Evolutionary conservation across 2,888 invertebrate species (phyloP), one percentile per base, ranked within the genome.

Genomic region (Didymodactylos carnosus): DNA sequence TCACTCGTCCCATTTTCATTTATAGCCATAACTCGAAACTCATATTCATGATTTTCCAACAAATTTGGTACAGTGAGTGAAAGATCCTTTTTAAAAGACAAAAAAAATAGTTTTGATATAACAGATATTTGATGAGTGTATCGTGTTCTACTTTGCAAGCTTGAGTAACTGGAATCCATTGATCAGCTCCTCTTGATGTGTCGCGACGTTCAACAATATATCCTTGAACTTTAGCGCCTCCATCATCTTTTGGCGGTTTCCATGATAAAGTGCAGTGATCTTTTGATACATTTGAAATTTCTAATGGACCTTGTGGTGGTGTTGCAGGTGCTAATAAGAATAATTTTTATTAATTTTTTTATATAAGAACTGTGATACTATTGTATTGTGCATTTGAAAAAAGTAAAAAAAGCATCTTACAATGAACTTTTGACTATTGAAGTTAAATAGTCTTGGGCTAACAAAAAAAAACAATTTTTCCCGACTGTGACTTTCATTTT

Each of bases 1-100:
- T 94, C 93, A 27, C 94, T 94, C 69, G 93, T 87, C 6, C 99
- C 98, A 83, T 98, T 97, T 77, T 97, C 91, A 83, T 99, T 99
- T 85, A 98, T 97, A 1, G 98, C 98, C 82, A 90, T 91, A 11
- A 97, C 89, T 76, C 98, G 87, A 88, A 99, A 98, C 83, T 93
- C 87, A 81, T 99, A 99, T 84, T 97, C 95, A 81, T 94, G 92
- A 77, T 94, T 91, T 83, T 97, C 94, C 2, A 91, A 90, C 75
- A 99, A 85, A 0, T 97, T 97, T 83, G 94, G 94, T 0, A 95
- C 92, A 71, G 16, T 74, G n/a, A 71, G n/a, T 14, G 46, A 43
- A 43, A 71, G 62, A 14, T 74, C 74, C 27, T 75, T 25, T 27
- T n/a, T n/a, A n/a, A 39, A 6, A 69, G 14, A 72, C 25, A 25